phyloP scores from a whole-genome alignment of 1,140 invertebrate species.

The Drosophila bipectinata region DNA sequence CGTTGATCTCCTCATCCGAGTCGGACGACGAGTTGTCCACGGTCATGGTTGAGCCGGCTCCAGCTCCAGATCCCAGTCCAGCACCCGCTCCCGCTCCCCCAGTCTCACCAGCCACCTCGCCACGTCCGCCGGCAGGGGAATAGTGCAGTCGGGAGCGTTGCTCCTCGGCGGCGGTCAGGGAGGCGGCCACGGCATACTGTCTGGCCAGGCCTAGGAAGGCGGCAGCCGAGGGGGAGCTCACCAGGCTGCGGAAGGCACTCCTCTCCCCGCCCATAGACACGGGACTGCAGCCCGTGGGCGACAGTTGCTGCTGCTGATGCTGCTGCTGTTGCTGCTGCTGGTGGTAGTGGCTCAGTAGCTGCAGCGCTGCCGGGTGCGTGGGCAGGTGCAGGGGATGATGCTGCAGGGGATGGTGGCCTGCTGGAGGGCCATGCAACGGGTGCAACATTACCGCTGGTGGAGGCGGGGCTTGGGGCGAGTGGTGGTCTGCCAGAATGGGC shows the following conservation, averaged over 20 bases:
- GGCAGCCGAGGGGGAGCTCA: constrained; percentile 84
- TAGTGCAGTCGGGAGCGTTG: constrained; percentile 65
- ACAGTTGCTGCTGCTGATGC: constrained; percentile 65
- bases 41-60: constrained; percentile 70
- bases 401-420: constrained; percentile 56
- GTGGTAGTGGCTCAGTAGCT: constrained; percentile 72
- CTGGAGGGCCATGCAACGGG: constrained; percentile 53
- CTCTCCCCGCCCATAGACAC: constrained; percentile 92
- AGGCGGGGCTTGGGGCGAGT: constrained; percentile 53
- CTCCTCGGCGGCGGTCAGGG: constrained; percentile 82
- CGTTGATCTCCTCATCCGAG: constrained; percentile 84
- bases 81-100: constrained; percentile 14
- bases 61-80: constrained; percentile 85
- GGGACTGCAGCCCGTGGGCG: constrained; percentile 60
- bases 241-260: constrained; percentile 91
- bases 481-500: constrained; percentile 46
- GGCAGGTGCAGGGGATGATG: constrained; percentile 63
- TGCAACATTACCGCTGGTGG: constrained; percentile 60
- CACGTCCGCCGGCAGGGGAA: constrained; percentile 87
- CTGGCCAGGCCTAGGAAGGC: constrained; percentile 84
- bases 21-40: constrained; percentile 80
- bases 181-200: constrained; percentile 84
- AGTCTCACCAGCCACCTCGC: constrained; percentile 43
- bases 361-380: constrained; percentile 63
- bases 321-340: constrained; percentile 70